Evolutionary conservation across 2,797 vertebrate genomes (phyloP).

Genomic region (Otolemur crassicaudatus): DNA sequence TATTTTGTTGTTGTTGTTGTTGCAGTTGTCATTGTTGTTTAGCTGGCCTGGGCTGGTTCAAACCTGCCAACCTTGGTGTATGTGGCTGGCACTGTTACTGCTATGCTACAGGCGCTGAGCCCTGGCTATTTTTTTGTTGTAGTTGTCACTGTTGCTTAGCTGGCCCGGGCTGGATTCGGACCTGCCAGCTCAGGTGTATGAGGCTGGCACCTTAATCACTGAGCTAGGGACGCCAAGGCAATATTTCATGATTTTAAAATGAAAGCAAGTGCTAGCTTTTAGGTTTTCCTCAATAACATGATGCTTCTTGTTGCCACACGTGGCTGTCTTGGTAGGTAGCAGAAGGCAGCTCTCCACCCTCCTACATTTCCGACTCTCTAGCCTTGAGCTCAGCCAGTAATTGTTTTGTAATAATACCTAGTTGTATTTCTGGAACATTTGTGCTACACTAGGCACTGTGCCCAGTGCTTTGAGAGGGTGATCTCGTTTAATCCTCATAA

Average conservation of each 20-base stretch:
- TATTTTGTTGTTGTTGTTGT: no score
- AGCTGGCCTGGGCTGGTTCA: no score
- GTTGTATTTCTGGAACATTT: not conserved
- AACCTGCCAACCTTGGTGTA: no score
- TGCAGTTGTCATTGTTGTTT: no score
- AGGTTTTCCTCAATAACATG: not conserved
- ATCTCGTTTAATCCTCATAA: not conserved
- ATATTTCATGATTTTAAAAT: not conserved
- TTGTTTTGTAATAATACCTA: not conserved
- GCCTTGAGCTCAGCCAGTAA: not conserved
- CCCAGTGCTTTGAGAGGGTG: slow-evolving; percentile 11
- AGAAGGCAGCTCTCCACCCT: rapidly evolving
- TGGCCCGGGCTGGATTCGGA: no score
- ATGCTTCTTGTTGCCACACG: not conserved
- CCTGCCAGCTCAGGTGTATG: no score
- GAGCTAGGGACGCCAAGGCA: not conserved
- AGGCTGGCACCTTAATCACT: no score
- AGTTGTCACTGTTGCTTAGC: no score
- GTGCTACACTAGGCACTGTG: not conserved
- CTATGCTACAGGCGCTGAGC: no score
- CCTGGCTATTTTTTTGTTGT: no score
- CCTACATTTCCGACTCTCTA: not conserved
- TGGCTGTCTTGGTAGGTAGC: not conserved
- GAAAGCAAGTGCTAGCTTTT: not conserved
- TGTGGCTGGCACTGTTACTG: no score